Percentiles rank a stretch among this genome's conserved stretches.
phyloP scores from a whole-genome alignment of 2,113 vertebrate species.

The Ptyas mucosa region DNA sequence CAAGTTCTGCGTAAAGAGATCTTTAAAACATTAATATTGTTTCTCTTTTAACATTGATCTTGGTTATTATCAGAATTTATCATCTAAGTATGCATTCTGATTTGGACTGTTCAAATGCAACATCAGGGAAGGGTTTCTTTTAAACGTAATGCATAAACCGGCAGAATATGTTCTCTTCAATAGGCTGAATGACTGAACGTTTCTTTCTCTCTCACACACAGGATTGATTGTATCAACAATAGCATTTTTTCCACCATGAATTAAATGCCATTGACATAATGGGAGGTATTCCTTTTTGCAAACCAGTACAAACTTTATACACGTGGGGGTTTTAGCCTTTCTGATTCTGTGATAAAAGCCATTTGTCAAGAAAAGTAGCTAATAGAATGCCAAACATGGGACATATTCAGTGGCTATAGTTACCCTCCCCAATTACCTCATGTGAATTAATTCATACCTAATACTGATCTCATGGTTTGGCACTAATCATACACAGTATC shows the following conservation, averaged over 20 bases:
- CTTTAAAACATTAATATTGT: conserved; percentile 20
- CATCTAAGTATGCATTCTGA: not conserved
- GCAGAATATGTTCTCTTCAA: not conserved
- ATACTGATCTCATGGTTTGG: not conserved
- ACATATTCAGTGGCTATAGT: not conserved
- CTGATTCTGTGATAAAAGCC: not conserved
- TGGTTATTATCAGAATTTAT: not conserved
- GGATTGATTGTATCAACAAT: not conserved
- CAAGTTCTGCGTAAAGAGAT: not conserved
- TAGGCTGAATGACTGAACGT: not conserved
- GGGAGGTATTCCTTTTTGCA: not conserved
- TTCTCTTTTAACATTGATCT: not conserved
- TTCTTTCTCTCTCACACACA: not conserved
- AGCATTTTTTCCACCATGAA: not conserved
- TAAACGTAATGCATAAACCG: not conserved
- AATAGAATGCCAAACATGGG: not conserved
- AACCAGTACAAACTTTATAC: not conserved
- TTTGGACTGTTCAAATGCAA: not conserved
- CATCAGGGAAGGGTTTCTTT: not conserved
- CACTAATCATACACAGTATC: not conserved
- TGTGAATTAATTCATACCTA: not conserved
- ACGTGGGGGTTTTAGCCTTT: not conserved
- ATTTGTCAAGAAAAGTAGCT: not conserved
- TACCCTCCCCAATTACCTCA: not conserved
- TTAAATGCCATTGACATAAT: not conserved